phyloP scores from a whole-genome alignment of 1,140 invertebrate species.

The Drosophila tristis region DNA sequence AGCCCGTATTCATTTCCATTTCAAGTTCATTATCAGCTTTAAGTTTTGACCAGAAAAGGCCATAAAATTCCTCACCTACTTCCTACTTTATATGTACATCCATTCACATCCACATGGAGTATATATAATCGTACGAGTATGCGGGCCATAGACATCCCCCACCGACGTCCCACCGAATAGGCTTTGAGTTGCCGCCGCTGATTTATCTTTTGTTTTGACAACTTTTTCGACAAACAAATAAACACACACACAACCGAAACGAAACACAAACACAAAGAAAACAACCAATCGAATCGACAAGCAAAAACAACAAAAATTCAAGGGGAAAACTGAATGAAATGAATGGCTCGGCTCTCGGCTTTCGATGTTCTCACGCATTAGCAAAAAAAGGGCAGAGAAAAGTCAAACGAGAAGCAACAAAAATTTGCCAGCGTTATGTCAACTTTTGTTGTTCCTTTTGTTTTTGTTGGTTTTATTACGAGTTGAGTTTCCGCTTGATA shows the following conservation, averaged over 20 bases:
- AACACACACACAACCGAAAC: conserved; percentile 45
- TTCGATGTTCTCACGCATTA: conserved; percentile 75
- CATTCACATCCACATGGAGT: background rate
- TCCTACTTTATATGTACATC: too few relatives aligned
- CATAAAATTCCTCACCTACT: conserved; percentile 15
- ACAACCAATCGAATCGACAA: background rate
- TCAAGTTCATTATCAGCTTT: conserved; percentile 64
- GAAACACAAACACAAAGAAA: conserved; percentile 32
- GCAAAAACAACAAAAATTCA: conserved; percentile 34
- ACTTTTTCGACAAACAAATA: conserved; percentile 54
- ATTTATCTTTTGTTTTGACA: conserved; percentile 82
- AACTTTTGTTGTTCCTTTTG: conserved; percentile 39
- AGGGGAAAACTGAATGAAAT: conserved; percentile 54
- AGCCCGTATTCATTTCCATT: conserved; percentile 21
- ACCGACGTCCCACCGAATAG: background rate
- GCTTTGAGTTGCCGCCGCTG: conserved; percentile 56
- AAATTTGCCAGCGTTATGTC: conserved; percentile 32
- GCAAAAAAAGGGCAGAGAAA: conserved; percentile 36
- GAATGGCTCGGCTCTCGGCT: conserved; percentile 29
- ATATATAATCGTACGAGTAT: conserved; percentile 7
- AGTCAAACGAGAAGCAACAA: conserved; percentile 26
- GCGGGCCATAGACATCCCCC: background rate
- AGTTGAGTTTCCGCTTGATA: conserved; percentile 74
- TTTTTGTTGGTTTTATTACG: conserved; percentile 27
- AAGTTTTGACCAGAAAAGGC: conserved; percentile 39